Evolutionary conservation across 2,888 invertebrate species (phyloP).

Genomic region (Cantharis nigra): DNA sequence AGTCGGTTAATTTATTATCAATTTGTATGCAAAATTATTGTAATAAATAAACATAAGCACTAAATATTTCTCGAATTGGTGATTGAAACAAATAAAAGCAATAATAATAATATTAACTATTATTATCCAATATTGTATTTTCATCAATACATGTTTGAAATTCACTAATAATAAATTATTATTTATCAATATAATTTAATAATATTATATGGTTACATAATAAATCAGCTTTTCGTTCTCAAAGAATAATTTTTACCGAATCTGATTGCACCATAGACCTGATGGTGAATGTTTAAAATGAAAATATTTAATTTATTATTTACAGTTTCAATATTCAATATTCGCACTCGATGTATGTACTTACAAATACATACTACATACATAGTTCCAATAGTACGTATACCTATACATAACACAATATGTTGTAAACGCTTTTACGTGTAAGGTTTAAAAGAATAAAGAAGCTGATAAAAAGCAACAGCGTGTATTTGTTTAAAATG

Average conservation of each 20-base stretch:
- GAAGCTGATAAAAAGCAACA: background rate
- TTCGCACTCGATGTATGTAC: background rate
- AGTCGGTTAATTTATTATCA: background rate
- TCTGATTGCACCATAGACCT: too few relatives aligned
- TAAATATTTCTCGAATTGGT: background rate
- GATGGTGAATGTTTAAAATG: too few relatives aligned
- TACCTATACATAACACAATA: background rate
- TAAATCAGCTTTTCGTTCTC: too few relatives aligned
- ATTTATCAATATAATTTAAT: too few relatives aligned
- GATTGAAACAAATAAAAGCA: background rate
- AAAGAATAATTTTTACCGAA: too few relatives aligned
- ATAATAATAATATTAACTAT: background rate
- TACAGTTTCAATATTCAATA: background rate
- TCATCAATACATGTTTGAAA: background rate
- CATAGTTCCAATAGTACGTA: background rate
- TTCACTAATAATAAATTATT: too few relatives aligned
- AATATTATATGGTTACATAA: too few relatives aligned
- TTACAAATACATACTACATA: background rate
- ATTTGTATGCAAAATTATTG: background rate
- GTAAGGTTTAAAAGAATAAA: background rate
- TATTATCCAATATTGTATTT: background rate
- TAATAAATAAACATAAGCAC: background rate
- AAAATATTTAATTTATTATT: too few relatives aligned
- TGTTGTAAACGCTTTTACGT: background rate
- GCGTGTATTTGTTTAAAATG: background rate